A percentile compares a stretch with the other conserved stretches of the same genome.
These are phyloP conservation scores for Bursaphelenchus mucronatus DNA, from an alignment of 1,140 invertebrate genomes.

Conservation along the genomic window DNA sequence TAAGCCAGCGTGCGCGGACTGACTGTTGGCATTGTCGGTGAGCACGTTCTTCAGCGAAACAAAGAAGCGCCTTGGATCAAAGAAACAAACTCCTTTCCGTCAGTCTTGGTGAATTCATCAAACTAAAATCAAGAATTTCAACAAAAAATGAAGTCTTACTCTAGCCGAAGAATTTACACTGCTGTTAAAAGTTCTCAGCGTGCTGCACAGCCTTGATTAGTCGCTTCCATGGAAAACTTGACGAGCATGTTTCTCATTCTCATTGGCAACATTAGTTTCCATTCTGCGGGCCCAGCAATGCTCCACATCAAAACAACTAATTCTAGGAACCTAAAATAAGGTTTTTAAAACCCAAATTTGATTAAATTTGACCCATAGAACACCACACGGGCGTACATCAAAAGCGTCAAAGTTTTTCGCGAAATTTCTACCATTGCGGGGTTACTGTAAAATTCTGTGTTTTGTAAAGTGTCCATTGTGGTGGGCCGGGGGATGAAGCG, in stretches of 20 bases:
- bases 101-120: constrained; percentile 84
- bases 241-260: constrained; percentile 68
- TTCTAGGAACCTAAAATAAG: constrained; percentile 69
- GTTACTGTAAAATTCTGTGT: too few species aligned
- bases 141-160: constrained; percentile 23
- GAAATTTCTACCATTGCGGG: too few species aligned
- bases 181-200: constrained; percentile 15
- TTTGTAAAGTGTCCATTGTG: too few species aligned
- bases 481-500: too few species aligned
- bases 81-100: constrained; percentile 78
- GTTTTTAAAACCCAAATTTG: too few species aligned
- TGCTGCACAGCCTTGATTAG: constrained; percentile 75
- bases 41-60: too few species aligned
- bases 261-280: constrained; percentile 11
- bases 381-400: too few species aligned
- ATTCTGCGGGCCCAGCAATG: constrained; percentile 72
- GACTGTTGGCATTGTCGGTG: too few species aligned
- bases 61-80: constrained; percentile 82
- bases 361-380: too few species aligned
- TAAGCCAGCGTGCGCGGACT: too few species aligned
- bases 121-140: constrained; percentile 63
- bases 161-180: constrained; percentile 17
- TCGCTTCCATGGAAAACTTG: constrained; percentile 85
- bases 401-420: too few species aligned
- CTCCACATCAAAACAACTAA: constrained; percentile 82